phyloP scores from a whole-genome alignment of 92 coral and sea anemone species.

The Paramuricea clavata region DNA sequence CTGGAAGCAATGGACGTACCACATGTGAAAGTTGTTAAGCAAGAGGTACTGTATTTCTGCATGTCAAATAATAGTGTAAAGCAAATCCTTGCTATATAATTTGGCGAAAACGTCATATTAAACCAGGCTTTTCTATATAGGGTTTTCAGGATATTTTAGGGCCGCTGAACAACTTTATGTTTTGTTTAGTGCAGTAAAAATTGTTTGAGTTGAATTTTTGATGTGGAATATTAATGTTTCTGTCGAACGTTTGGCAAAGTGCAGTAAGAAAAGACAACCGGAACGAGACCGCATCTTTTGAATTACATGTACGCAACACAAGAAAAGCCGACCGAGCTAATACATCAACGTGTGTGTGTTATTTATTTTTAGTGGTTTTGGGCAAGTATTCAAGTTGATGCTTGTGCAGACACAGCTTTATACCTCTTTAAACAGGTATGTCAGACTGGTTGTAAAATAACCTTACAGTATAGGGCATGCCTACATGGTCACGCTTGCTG shows the following conservation, averaged over 20 bases:
- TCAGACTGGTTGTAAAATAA: not conserved
- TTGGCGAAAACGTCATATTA: not conserved
- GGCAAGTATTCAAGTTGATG: constrained; percentile 99
- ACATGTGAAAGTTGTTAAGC: constrained; percentile 74
- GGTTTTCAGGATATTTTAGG: too few relatives aligned
- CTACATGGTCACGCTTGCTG: too few relatives aligned
- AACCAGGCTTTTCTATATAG: not conserved
- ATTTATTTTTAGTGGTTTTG: constrained; percentile 89
- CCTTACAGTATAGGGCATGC: too few relatives aligned
- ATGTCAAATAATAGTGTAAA: too few relatives aligned
- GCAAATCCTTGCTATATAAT: too few relatives aligned
- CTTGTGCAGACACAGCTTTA: constrained; percentile 96
- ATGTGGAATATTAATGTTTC: too few relatives aligned
- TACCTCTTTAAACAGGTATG: constrained; percentile 76
- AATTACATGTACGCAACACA: not conserved
- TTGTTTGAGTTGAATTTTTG: too few relatives aligned
- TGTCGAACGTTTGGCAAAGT: too few relatives aligned
- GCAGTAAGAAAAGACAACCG: too few relatives aligned
- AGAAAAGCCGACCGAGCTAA: not conserved
- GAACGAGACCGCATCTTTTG: not conserved
- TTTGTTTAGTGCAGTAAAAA: not conserved
- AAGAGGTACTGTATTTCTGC: constrained; percentile 83
- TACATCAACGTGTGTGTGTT: not conserved
- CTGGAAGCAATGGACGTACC: constrained; percentile 64
- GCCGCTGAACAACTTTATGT: too few relatives aligned